Evolutionary conservation across 2,113 vertebrate species (phyloP), one percentile per base, ranked within the genome.

Genomic region (Pteronura brasiliensis): DNA sequence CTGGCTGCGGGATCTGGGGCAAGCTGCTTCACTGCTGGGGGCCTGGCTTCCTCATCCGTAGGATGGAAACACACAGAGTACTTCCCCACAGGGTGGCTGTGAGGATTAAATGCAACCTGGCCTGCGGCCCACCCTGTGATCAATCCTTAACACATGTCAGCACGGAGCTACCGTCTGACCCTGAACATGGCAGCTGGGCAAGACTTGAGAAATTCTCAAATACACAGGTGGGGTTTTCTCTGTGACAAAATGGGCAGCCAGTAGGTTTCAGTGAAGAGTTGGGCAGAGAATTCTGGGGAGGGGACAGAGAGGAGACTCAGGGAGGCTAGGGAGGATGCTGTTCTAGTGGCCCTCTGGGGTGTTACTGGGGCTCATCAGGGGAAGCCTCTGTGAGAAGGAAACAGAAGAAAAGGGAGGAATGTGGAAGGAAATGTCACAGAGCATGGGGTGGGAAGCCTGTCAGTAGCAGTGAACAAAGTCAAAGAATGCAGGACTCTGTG

Each of bases 391-490:
- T 29, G 69, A 93, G 90, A 93, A 92, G 65, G 61, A 74, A 96
- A 88, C 34, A 76, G 31, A 42, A 91, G 72, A 74, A 77, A 74
- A 27, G 39, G 67, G 42, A 95, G 55, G 23, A 88, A 87, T 49
- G 76, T 17, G 61, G 81, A 76, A 92, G 55, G 89, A n/a, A 97
- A 96, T 13, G 31, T 94, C 81, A 92, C 23, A n/a, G 74, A 93
- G 91, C 88, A 96, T 9, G 23, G 80, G 10, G 83, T 67, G 11
- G 31, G 47, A 25, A 88, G 74, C 21, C 72, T 91, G 63, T 36
- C 36, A 89, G 87, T 25, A 96, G 92, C 82, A 55, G 34, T 20
- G 29, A 87, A 44, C 36, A n/a, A 63, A 74, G 44, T 39, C 34
- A 39, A 72, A 49, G 52, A 34, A 61, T 72, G 29, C 49, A 92